phyloP scores from a whole-genome alignment of 92 coral and sea anemone species.

The Actinostola sp. region DNA sequence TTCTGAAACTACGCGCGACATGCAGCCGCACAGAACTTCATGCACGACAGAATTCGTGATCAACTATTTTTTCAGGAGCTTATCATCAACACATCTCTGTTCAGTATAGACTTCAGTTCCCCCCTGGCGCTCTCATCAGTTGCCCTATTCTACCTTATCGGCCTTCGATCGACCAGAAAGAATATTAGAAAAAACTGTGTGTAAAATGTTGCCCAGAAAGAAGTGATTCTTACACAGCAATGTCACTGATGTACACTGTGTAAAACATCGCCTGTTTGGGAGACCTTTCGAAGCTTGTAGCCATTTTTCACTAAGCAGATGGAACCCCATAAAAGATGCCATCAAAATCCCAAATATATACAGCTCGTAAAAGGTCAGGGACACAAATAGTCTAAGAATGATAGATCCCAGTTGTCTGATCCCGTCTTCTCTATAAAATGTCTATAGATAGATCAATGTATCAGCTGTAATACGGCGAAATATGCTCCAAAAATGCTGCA shows the following conservation, averaged over 20 bases:
- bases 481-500: conserved; percentile 4
- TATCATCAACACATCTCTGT: too few relatives aligned
- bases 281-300: neutral
- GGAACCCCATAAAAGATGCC: neutral
- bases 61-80: neutral
- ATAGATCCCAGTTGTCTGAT: neutral
- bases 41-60: too few relatives aligned
- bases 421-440: neutral
- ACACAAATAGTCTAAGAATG: neutral
- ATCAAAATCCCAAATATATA: neutral
- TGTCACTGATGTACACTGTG: neutral
- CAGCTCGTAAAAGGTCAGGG: neutral
- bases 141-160: too few relatives aligned
- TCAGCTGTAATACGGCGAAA: neutral
- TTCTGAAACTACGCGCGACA: too few relatives aligned
- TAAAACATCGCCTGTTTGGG: neutral
- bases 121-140: too few relatives aligned
- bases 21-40: too few relatives aligned
- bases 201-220: neutral
- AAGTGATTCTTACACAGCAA: neutral
- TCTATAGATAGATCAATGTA: neutral
- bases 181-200: neutral
- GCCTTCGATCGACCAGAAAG: too few relatives aligned
- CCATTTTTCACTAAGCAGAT: neutral
- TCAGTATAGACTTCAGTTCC: too few relatives aligned